Conservation (phyloP, 2,888 invertebrate genomes). For the Harpalus rufipes region DNA sequence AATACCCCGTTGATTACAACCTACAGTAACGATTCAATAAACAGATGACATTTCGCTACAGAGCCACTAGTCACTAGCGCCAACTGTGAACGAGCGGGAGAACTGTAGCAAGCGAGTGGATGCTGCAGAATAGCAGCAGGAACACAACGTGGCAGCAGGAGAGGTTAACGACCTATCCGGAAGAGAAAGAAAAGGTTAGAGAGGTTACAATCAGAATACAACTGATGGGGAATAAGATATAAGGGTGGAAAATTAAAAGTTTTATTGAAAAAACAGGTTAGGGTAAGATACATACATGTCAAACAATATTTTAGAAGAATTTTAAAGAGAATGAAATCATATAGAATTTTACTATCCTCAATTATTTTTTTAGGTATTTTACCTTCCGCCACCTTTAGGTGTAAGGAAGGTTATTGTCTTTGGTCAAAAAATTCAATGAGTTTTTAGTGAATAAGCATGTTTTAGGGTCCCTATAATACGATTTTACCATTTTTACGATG, state of each 20-base stretch:
- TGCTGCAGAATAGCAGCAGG: constrained; percentile 22
- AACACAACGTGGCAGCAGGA: constrained; percentile 1
- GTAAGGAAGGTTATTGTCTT: too few relatives aligned
- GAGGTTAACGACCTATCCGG: constrained; percentile 25
- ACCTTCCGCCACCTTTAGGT: too few relatives aligned
- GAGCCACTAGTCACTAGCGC: background rate
- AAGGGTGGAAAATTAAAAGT: background rate
- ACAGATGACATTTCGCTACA: constrained; percentile 20
- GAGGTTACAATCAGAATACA: background rate
- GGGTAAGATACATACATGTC: background rate
- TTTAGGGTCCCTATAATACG: too few relatives aligned
- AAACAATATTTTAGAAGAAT: background rate
- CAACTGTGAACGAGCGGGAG: constrained; percentile 9
- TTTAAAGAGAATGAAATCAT: background rate
- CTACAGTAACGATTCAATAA: background rate
- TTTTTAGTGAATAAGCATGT: too few relatives aligned
- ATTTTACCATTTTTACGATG: too few relatives aligned
- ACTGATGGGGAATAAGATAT: background rate
- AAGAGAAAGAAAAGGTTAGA: constrained; percentile 6
- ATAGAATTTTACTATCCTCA: background rate
- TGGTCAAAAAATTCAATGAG: too few relatives aligned
- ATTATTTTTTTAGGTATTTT: too few relatives aligned
- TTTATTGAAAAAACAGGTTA: background rate
- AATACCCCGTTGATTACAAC: constrained; percentile 33
- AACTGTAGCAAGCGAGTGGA: constrained; percentile 7